A percentile compares a stretch with the other conserved stretches of the same genome.
Evolutionary conservation across 2,797 vertebrate genomes (phyloP).

Genomic region (Sylvilagus floridanus): DNA sequence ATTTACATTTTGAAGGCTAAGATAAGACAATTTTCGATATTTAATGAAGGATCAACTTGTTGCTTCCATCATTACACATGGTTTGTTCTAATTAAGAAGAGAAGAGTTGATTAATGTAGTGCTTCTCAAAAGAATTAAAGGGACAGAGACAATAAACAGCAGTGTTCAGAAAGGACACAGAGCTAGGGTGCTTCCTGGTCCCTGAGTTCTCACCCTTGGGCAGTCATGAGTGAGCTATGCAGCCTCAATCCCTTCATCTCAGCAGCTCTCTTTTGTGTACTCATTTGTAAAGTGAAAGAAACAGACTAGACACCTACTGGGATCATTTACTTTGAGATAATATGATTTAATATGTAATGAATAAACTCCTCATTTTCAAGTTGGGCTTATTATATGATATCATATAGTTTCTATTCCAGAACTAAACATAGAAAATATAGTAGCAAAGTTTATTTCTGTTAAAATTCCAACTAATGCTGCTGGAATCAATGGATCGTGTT

Average conservation of each 20-base stretch:
- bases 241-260: background rate
- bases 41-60: background rate
- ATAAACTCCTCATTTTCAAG: background rate
- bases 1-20: conserved; percentile 40
- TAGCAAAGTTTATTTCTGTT: background rate
- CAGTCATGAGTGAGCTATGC: background rate
- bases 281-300: background rate
- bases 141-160: background rate
- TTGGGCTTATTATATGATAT: background rate
- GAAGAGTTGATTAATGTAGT: background rate
- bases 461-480: background rate
- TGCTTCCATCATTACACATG: background rate
- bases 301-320: background rate
- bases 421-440: conserved; percentile 9
- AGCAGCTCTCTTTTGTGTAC: background rate
- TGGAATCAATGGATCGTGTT: background rate
- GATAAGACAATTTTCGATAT: background rate
- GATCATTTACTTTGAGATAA: conserved; percentile 16
- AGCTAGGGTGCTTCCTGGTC: no score
- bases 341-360: background rate
- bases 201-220: background rate
- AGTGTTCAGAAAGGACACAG: background rate
- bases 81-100: background rate
- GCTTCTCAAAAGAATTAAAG: background rate
- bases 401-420: background rate